phyloP scores from a whole-genome alignment of 2,888 invertebrate species.

The Anodontia alba region DNA sequence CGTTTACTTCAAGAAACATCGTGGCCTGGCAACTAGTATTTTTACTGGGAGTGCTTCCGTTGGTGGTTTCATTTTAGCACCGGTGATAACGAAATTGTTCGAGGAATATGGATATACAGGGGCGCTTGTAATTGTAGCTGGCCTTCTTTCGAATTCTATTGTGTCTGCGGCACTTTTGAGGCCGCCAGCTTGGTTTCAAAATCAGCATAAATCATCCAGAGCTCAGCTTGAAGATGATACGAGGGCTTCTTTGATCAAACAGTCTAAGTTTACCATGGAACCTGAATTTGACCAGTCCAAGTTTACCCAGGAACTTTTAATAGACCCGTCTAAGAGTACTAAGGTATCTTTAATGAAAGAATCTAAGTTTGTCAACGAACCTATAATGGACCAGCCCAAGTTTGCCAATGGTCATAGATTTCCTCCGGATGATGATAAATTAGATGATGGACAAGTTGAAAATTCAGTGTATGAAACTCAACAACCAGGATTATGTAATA shows the following conservation, averaged over 20 bases:
- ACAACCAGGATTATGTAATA: no score
- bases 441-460: neutral
- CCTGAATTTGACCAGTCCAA: no score
- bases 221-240: no score
- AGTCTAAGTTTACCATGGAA: neutral
- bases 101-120: slow-evolving; percentile 40
- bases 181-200: slow-evolving; percentile 14
- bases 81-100: slow-evolving; percentile 33
- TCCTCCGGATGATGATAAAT: neutral
- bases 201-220: neutral
- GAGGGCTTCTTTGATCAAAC: no score
- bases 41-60: slow-evolving; percentile 25
- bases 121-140: slow-evolving; percentile 37
- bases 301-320: neutral
- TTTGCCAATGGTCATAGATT: neutral
- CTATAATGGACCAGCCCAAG: neutral
- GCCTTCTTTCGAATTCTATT: slow-evolving; percentile 22
- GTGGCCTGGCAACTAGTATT: slow-evolving; percentile 52
- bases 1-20: slow-evolving; percentile 44
- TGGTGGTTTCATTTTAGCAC: slow-evolving; percentile 46
- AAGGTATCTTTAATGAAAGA: neutral
- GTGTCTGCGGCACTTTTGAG: slow-evolving; percentile 29
- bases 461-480: no score
- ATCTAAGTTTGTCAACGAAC: neutral
- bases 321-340: neutral